A percentile compares a stretch with the other conserved stretches of the same genome.
Conservation (phyloP, 2,113 vertebrate species). For the Corydoras sp. region DNA sequence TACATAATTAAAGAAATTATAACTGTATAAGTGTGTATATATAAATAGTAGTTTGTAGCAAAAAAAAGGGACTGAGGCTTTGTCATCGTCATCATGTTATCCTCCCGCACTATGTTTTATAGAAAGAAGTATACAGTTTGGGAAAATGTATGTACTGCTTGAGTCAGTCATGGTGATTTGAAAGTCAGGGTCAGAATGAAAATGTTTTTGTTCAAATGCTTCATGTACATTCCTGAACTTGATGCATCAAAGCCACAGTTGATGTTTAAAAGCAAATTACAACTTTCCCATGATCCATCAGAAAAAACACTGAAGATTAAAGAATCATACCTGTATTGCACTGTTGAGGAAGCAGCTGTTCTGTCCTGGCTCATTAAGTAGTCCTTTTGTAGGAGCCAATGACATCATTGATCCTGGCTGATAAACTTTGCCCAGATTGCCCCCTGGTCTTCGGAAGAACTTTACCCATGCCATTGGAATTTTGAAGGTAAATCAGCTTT, state of each 20-base stretch:
- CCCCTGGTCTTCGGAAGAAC: constrained; percentile 82
- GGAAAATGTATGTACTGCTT: constrained; percentile 37
- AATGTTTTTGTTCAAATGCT: constrained; percentile 13
- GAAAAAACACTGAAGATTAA: not conserved
- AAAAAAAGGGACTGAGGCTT: not conserved
- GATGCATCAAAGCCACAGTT: not conserved
- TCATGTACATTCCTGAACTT: constrained; percentile 5
- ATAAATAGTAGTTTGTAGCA: too few relatives aligned
- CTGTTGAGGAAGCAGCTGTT: constrained; percentile 99
- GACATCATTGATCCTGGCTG: constrained; percentile 93
- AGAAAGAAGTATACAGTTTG: constrained; percentile 31
- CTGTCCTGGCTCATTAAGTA: constrained; percentile 92
- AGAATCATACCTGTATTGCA: constrained; percentile 86
- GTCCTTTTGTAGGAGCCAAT: constrained; percentile 90
- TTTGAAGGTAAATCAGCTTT: constrained; percentile 35
- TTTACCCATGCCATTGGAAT: constrained; percentile 90
- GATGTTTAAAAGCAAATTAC: not conserved
- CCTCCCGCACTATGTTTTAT: constrained; percentile 25
- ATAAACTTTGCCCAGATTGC: constrained; percentile 87
- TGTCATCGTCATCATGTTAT: constrained; percentile 13
- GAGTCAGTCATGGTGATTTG: constrained; percentile 18
- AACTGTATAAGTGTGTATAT: too few relatives aligned
- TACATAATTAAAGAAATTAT: too few relatives aligned
- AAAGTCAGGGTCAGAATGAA: constrained; percentile 9
- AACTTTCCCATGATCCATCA: not conserved